phyloP scores from a whole-genome alignment of 2,797 vertebrate species.

The Cetoscarus ocellatus region DNA sequence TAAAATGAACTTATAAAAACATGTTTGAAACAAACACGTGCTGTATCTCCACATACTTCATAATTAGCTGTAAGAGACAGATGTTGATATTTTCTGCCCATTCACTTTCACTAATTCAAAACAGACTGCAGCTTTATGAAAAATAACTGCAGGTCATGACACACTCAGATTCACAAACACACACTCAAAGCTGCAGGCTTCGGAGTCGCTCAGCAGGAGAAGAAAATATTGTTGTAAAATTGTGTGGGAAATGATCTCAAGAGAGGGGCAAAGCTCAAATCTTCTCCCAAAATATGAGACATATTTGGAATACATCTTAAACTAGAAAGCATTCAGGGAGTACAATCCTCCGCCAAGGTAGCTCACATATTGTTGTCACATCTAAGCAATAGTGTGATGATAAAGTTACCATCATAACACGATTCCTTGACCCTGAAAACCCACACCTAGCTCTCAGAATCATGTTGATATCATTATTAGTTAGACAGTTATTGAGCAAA shows the following conservation, averaged over 20 bases:
- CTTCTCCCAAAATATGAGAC: not conserved
- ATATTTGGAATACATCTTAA: no score
- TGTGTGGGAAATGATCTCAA: constrained; percentile 16
- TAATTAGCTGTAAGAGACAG: constrained; percentile 43
- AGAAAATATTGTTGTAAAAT: not conserved
- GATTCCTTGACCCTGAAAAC: no score
- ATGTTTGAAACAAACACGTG: no score
- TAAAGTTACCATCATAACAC: no score
- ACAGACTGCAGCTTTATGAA: constrained; percentile 11
- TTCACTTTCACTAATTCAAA: constrained; percentile 34
- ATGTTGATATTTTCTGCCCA: constrained; percentile 27
- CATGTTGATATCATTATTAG: no score
- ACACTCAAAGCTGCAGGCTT: constrained; percentile 13
- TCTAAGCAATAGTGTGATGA: no score
- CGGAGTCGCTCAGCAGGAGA: not conserved
- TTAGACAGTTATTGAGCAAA: no score
- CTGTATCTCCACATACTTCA: not conserved
- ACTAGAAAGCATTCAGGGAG: no score
- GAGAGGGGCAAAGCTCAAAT: constrained; percentile 10
- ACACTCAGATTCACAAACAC: not conserved
- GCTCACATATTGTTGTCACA: no score
- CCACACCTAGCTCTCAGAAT: no score
- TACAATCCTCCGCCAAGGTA: no score
- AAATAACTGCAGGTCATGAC: constrained; percentile 8
- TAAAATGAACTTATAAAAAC: no score